Percentiles rank a stretch among this genome's conserved stretches.
Conservation (phyloP, 2,888 invertebrate genomes). For the Ectemnius continuus region DNA sequence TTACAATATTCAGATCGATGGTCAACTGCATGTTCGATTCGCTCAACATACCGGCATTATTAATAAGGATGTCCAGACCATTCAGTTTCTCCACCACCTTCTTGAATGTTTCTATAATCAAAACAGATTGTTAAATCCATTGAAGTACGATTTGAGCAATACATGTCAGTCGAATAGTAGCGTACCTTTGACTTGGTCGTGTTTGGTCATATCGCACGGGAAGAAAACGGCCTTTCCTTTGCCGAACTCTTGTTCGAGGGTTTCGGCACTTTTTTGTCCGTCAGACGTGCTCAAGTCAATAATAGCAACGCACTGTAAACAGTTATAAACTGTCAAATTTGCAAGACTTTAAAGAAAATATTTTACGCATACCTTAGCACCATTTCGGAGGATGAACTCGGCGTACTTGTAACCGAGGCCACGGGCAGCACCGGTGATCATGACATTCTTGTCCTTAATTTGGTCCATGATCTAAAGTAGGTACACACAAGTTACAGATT, state of each 20-base stretch:
- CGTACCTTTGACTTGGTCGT: constrained; percentile 75
- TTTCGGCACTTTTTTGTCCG: constrained; percentile 76
- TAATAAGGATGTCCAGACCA: constrained; percentile 85
- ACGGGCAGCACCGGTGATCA: constrained; percentile 68
- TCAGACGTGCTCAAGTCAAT: constrained; percentile 72
- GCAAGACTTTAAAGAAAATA: neutral
- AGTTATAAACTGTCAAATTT: neutral
- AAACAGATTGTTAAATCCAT: neutral
- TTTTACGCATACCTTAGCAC: constrained; percentile 63
- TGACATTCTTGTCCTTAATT: constrained; percentile 53
- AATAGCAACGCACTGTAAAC: constrained; percentile 68
- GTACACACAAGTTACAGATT: too few species aligned
- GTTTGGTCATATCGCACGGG: constrained; percentile 78
- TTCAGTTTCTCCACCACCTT: constrained; percentile 75
- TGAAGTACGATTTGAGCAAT: neutral
- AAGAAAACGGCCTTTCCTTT: constrained; percentile 77
- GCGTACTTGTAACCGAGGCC: constrained; percentile 67
- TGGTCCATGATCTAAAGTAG: constrained; percentile 42
- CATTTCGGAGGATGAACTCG: constrained; percentile 64
- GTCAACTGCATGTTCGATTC: constrained; percentile 86
- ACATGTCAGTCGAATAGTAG: neutral
- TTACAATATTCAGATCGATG: constrained; percentile 87
- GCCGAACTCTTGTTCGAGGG: constrained; percentile 78
- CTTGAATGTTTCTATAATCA: constrained; percentile 76
- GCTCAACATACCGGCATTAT: constrained; percentile 88